Conservation (phyloP, 2,888 invertebrate genomes). For the Drosophila limbata region DNA sequence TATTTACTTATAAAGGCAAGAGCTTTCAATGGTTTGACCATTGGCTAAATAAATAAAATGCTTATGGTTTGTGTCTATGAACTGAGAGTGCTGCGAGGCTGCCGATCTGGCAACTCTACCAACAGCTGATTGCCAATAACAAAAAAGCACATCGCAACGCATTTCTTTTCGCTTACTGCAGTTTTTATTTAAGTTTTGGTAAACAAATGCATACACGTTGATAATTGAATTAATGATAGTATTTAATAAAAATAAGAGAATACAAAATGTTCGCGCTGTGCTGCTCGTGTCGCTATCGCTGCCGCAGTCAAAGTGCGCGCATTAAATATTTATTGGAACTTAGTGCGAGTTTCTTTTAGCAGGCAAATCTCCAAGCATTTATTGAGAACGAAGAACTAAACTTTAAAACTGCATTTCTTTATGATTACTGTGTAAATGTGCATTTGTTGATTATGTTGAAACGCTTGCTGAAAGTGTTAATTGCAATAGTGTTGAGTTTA, state of each 20-base stretch:
- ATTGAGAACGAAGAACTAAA: slow-evolving; percentile 3
- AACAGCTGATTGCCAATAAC: slow-evolving; percentile 41
- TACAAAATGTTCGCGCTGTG: slow-evolving; percentile 11
- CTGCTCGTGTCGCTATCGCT: slow-evolving; percentile 12
- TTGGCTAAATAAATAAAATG: background rate
- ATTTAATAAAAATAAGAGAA: background rate
- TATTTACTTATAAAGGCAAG: background rate
- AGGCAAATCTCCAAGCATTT: background rate
- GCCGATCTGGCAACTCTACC: slow-evolving; percentile 24
- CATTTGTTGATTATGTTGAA: slow-evolving; percentile 80
- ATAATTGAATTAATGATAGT: background rate
- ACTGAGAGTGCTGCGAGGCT: slow-evolving; percentile 33
- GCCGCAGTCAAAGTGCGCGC: slow-evolving; percentile 35
- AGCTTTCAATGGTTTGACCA: background rate
- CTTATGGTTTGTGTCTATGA: slow-evolving; percentile 26
- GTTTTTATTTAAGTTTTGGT: slow-evolving; percentile 24
- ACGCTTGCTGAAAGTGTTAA: slow-evolving; percentile 85
- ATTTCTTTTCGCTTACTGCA: slow-evolving; percentile 17
- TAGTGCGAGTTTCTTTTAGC: slow-evolving; percentile 29
- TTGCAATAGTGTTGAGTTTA: slow-evolving; percentile 86
- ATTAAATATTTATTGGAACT: slow-evolving; percentile 53
- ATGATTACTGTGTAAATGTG: slow-evolving; percentile 17
- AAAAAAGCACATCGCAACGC: slow-evolving; percentile 20
- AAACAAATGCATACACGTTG: slow-evolving; percentile 24
- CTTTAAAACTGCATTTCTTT: slow-evolving; percentile 23